A percentile compares a stretch with the other conserved stretches of the same genome.
These are phyloP conservation scores for Aplodontia rufa DNA, from an alignment of 2,113 vertebrate genomes.

Conservation along the genomic window DNA sequence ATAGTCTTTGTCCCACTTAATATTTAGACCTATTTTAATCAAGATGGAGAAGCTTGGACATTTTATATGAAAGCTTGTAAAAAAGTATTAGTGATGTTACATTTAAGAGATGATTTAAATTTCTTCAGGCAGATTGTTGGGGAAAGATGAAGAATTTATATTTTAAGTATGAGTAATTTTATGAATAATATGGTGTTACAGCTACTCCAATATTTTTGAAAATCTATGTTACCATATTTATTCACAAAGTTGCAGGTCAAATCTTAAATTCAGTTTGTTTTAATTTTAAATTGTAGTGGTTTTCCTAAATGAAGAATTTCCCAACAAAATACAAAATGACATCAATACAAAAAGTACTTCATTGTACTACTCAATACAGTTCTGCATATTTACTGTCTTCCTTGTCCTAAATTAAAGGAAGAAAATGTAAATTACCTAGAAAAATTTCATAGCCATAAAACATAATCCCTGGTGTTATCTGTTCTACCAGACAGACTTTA, in stretches of 20 bases:
- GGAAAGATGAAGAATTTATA: background rate
- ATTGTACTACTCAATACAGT: background rate
- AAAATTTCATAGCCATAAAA: background rate
- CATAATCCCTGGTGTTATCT: background rate
- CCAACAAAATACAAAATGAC: background rate
- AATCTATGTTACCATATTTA: background rate
- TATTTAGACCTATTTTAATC: background rate
- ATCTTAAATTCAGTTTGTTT: background rate
- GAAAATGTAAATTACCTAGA: background rate
- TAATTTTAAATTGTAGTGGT: background rate
- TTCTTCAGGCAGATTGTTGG: background rate
- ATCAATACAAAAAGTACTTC: background rate
- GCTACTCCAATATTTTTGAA: background rate
- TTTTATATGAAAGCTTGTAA: background rate
- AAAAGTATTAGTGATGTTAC: background rate
- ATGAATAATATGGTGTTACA: background rate
- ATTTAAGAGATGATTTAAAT: background rate
- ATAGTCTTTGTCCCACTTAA: background rate
- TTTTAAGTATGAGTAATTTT: background rate
- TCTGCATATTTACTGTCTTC: background rate
- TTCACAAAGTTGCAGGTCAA: background rate
- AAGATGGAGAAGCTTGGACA: background rate
- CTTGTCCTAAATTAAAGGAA: background rate
- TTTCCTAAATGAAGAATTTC: background rate
- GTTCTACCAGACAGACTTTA: background rate